Evolutionary conservation across 2,113 vertebrate species (phyloP).

Genomic region (Apaloderma vittatum): DNA sequence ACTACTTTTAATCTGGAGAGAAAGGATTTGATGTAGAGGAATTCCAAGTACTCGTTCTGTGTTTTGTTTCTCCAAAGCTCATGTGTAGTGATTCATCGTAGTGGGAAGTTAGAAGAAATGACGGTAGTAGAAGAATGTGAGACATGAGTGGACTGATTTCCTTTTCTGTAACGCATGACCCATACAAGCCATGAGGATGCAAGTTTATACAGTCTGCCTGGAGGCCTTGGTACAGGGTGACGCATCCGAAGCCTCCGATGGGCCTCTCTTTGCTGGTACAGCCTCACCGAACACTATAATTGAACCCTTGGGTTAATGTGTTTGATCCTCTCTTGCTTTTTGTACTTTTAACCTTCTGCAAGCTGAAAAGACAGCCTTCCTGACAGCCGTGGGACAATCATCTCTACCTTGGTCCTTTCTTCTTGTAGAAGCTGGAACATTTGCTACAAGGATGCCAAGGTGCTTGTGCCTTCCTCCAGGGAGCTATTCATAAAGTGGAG

Average conservation of each 20-base stretch:
- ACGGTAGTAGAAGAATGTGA: neutral
- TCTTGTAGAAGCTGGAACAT: slow-evolving; percentile 86
- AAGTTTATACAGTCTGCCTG: neutral
- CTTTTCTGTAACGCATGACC: neutral
- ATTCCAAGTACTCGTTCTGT: neutral
- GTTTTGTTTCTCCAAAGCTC: neutral
- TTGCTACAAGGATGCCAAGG: slow-evolving; percentile 83
- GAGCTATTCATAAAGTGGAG: slow-evolving; percentile 82
- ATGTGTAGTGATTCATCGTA: neutral
- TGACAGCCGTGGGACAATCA: neutral
- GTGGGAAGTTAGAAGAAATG: neutral
- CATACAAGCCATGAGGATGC: neutral
- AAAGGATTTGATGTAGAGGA: neutral
- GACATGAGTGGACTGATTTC: neutral
- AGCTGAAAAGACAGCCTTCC: neutral
- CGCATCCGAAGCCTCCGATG: neutral
- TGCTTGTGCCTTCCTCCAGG: slow-evolving; percentile 84
- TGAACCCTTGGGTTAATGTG: neutral
- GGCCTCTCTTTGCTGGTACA: neutral
- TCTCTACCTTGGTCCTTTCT: neutral
- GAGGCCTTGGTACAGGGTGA: neutral
- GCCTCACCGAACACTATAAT: neutral
- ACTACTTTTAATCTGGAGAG: neutral
- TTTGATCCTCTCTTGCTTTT: neutral
- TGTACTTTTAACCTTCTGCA: neutral